Conservation (phyloP, 2,113 vertebrate species). For the Myiozetetes cayanensis region DNA sequence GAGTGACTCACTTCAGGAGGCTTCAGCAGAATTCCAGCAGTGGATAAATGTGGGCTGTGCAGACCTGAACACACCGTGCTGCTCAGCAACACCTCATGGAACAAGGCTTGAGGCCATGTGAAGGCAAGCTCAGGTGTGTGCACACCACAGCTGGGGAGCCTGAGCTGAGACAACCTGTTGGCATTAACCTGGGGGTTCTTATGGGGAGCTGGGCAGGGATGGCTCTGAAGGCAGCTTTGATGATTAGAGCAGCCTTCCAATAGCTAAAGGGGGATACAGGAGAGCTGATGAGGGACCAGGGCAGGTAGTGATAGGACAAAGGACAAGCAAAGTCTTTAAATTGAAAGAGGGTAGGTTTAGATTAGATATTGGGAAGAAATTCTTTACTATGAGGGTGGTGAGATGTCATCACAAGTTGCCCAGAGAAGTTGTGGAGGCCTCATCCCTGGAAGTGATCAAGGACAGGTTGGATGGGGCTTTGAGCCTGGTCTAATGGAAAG, state of each 20-base stretch:
- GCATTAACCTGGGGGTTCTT: neutral
- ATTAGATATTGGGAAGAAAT: neutral
- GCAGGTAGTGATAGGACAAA: neutral
- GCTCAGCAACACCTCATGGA: neutral
- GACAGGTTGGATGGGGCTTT: neutral
- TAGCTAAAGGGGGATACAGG: neutral
- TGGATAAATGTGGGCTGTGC: neutral
- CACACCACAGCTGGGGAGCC: no score
- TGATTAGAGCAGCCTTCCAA: neutral
- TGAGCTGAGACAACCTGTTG: neutral
- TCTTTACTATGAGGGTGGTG: neutral
- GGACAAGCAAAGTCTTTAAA: neutral
- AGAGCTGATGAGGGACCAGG: neutral
- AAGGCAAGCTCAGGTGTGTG: neutral
- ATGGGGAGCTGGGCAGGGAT: neutral
- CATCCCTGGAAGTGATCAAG: neutral
- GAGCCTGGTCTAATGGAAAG: neutral
- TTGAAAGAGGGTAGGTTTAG: neutral
- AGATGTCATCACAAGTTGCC: neutral
- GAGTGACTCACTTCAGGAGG: neutral
- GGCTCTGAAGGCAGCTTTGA: neutral
- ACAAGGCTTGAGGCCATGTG: fast-evolving
- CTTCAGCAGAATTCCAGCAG: neutral
- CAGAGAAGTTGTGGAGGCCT: neutral
- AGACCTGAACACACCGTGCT: fast-evolving